Percentiles rank a stretch among this genome's conserved stretches.
Evolutionary conservation across 2,888 invertebrate species (phyloP).

Genomic region (Eupithecia vulgata): DNA sequence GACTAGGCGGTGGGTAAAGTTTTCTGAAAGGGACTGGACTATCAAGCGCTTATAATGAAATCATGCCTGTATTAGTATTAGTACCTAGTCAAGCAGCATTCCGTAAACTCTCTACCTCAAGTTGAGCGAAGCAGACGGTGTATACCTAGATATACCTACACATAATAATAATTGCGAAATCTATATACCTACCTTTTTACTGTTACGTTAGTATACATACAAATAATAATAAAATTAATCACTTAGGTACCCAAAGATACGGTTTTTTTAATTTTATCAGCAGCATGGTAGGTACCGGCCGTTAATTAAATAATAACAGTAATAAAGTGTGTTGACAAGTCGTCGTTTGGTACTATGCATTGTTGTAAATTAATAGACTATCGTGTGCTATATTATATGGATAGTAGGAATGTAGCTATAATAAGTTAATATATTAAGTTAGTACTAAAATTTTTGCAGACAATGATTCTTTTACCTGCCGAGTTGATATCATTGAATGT

Average conservation of each 20-base stretch:
- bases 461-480: not conserved
- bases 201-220: not conserved
- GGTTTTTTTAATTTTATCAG: not conserved
- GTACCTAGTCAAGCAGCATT: not conserved
- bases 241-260: not conserved
- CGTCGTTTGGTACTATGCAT: not conserved
- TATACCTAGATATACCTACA: not conserved
- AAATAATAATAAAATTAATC: not conserved
- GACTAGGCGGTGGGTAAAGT: conserved; percentile 21
- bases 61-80: not conserved
- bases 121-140: not conserved
- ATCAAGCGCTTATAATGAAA: not conserved
- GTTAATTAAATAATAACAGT: conserved; percentile 32
- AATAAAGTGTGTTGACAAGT: conserved; percentile 29
- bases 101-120: not conserved
- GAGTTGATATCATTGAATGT: not conserved
- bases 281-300: not conserved
- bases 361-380: conserved; percentile 1
- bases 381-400: too few species aligned
- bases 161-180: not conserved
- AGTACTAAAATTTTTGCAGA: not conserved
- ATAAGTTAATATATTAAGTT: not conserved
- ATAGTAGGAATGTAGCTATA: not conserved
- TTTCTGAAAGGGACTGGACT: not conserved
- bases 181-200: not conserved